These are phyloP conservation scores for Lophius americanus DNA, from an alignment of 2,797 vertebrate genomes.

Conservation along the genomic window DNA sequence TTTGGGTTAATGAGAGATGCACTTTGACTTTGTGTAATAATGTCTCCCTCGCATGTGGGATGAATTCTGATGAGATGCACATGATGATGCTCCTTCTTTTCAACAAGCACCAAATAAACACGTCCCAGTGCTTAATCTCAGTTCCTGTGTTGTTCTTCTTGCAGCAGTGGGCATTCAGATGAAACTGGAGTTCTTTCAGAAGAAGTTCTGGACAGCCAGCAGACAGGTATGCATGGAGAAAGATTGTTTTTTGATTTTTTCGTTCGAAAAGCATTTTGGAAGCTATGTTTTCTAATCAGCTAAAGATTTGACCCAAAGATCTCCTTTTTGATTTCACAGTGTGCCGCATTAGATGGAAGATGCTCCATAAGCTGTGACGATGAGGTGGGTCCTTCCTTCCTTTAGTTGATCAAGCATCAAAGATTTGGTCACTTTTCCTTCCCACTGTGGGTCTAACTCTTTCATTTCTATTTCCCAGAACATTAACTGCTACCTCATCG, in stretches of 20 bases:
- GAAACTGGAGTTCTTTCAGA: slow-evolving; percentile 99
- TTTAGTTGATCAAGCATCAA: background rate
- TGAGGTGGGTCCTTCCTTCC: slow-evolving; percentile 82
- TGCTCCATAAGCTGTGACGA: slow-evolving; percentile 98
- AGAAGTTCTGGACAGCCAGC: slow-evolving; percentile 99
- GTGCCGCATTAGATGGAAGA: slow-evolving; percentile 92
- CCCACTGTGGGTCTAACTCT: background rate
- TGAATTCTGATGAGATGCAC: slow-evolving; percentile 13
- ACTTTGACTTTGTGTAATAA: slow-evolving; percentile 5
- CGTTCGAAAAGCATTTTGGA: slow-evolving; percentile 1
- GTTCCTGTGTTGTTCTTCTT: slow-evolving; percentile 55
- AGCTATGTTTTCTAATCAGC: slow-evolving; percentile 1
- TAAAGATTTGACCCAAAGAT: background rate
- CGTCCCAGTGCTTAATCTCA: background rate
- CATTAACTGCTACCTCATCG: slow-evolving; percentile 94
- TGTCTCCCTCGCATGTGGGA: slow-evolving; percentile 4
- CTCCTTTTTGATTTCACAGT: slow-evolving; percentile 76
- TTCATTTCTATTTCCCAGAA: slow-evolving; percentile 71
- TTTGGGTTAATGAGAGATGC: slow-evolving; percentile 25
- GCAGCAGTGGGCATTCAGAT: slow-evolving; percentile 99
- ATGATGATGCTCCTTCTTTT: slow-evolving; percentile 8
- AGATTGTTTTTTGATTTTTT: too few relatives aligned
- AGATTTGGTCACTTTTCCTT: background rate
- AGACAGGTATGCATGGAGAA: slow-evolving; percentile 87
- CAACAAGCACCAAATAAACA: background rate